phyloP scores from a whole-genome alignment of 2,888 invertebrate genomes.

The Odontomyia ornata region DNA sequence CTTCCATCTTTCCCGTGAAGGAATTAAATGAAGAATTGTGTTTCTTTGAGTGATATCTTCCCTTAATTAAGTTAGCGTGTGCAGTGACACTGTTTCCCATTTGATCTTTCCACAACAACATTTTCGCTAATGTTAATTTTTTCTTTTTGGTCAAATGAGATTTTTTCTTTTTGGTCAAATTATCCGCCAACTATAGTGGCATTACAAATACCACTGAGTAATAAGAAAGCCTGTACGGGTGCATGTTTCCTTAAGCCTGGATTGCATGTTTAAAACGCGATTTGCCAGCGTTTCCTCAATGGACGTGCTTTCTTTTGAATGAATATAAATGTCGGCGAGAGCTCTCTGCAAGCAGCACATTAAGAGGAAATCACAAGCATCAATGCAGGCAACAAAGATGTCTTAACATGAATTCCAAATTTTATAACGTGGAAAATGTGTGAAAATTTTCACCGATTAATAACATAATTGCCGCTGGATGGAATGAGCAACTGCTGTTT shows the following conservation, averaged over 20 bases:
- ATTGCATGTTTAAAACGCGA: constrained; percentile 47
- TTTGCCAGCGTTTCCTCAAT: constrained; percentile 45
- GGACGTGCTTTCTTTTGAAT: neutral
- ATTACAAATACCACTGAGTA: neutral
- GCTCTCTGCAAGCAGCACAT: constrained; percentile 1
- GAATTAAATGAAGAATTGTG: neutral
- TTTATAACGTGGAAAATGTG: constrained; percentile 47
- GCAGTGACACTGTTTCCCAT: constrained; percentile 19
- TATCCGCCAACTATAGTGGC: neutral
- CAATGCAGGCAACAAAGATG: constrained; percentile 36
- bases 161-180: neutral
- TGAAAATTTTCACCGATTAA: constrained; percentile 49
- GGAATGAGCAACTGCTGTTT: constrained; percentile 18
- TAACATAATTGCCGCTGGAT: constrained; percentile 48
- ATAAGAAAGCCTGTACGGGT: neutral
- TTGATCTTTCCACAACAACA: constrained; percentile 15
- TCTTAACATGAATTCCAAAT: constrained; percentile 46
- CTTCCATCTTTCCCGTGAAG: neutral
- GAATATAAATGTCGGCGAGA: constrained; percentile 24
- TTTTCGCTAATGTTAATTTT: constrained; percentile 34
- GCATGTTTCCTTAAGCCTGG: constrained; percentile 17
- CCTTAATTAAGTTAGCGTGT: constrained; percentile 31
- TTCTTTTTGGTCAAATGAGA: neutral
- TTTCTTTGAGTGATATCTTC: constrained; percentile 21
- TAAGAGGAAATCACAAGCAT: constrained; percentile 9